phyloP scores from a whole-genome alignment of 1,140 invertebrate genomes.

The Pararge aegeria region DNA sequence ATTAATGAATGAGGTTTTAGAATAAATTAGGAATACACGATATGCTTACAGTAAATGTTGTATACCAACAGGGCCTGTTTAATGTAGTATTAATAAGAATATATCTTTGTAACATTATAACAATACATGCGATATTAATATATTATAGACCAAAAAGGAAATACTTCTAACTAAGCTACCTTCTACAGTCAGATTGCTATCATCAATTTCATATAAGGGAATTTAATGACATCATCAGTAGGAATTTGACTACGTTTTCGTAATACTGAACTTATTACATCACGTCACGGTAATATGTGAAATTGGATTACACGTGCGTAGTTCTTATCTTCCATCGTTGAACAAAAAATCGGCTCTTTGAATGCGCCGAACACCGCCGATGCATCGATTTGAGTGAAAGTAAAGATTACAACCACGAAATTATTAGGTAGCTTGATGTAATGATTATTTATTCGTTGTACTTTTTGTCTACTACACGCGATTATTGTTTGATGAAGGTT shows the following conservation, averaged over 20 bases:
- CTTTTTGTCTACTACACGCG: conserved; percentile 47
- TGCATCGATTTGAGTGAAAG: conserved; percentile 59
- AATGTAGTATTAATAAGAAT: no score
- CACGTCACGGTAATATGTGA: conserved; percentile 15
- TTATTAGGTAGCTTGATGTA: conserved; percentile 59
- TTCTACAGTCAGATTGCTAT: background rate
- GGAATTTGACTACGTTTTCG: conserved; percentile 16
- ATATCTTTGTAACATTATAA: no score
- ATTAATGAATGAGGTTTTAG: no score
- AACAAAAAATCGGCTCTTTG: conserved; percentile 42
- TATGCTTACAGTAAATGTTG: no score
- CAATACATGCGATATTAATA: no score
- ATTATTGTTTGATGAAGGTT: conserved; percentile 33
- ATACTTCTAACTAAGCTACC: no score
- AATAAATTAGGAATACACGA: no score
- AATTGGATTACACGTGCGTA: conserved; percentile 34
- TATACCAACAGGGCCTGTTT: no score
- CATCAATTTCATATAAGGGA: conserved; percentile 2
- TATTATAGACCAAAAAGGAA: no score
- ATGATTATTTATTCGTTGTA: conserved; percentile 46
- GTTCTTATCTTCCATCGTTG: conserved; percentile 35
- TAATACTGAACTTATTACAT: conserved; percentile 21
- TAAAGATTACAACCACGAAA: conserved; percentile 54
- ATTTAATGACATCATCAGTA: conserved; percentile 10
- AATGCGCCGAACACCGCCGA: conserved; percentile 41